Conservation (phyloP, 2,797 vertebrate genomes). For the Champsocephalus esox region DNA sequence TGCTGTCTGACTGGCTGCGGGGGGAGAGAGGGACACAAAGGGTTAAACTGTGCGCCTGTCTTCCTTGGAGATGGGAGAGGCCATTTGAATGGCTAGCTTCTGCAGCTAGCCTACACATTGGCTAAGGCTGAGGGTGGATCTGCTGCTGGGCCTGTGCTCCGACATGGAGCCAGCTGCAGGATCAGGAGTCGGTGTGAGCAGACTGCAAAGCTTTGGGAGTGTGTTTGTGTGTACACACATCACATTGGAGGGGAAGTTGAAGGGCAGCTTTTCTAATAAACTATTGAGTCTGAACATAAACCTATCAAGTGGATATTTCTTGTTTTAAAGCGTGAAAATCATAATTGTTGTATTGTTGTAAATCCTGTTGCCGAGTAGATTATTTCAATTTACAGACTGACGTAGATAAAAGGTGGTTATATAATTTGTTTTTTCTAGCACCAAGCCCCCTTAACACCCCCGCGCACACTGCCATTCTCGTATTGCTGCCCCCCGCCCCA, state of each 20-base stretch:
- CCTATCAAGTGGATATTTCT: conserved; percentile 12
- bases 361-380: conserved; percentile 15
- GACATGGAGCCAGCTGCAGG: conserved; percentile 82
- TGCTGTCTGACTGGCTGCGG: conserved; percentile 38
- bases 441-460: conserved; percentile 46
- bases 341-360: not conserved
- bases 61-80: conserved; percentile 80
- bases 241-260: conserved; percentile 31
- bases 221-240: not conserved
- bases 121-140: conserved; percentile 93
- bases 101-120: conserved; percentile 89
- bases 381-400: conserved; percentile 29
- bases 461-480: conserved; percentile 60
- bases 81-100: conserved; percentile 85
- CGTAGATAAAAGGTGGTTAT: conserved; percentile 64
- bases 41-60: conserved; percentile 74
- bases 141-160: conserved; percentile 79
- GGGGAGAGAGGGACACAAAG: conserved; percentile 55
- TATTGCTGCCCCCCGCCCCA: conserved; percentile 58
- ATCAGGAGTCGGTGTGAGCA: conserved; percentile 73
- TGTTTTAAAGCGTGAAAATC: conserved; percentile 8
- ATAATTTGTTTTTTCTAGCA: conserved; percentile 74
- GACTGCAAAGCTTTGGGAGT: conserved; percentile 27
- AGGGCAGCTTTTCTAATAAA: conserved; percentile 44
- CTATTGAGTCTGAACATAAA: conserved; percentile 12